Base-by-base conservation (phyloP, 2,113 vertebrate species). In the Pangasianodon gigas region DNA sequence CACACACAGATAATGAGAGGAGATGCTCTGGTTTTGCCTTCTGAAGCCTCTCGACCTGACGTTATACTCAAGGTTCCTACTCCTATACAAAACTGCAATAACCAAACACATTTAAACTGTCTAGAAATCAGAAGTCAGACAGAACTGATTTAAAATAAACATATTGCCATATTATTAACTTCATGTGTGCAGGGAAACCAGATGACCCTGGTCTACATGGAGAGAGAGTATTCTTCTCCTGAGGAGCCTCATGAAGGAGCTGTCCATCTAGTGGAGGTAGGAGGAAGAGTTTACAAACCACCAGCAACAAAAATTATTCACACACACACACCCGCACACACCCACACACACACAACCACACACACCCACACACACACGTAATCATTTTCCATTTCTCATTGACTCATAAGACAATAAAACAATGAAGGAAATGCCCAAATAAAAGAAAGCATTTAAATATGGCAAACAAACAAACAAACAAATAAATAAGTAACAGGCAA, bases 171-270 rank as follows among this genome's bases (percentile, higher is more conserved):
- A 41, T 13, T 51, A 6, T 41, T 32, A 67, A 32, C 21, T 9
- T 75, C 4, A 69, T 89, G 67, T 88, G 16, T 91, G 26, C 94
- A 99, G 98, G 98, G 98, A 1, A 99, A 98, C 94, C 97, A 99
- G 93, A 99, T 99, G 98, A 98, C 96, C 21, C 94, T 99, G 93
- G 96, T 97, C 89, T 99, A 97, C 94, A 96, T 98, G 94, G 97
- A 98, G 93, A 92, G 96, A 0, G 93, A 92, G 3, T 97, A 97
- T 90, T 96, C 97, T 0, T 92, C 94, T 0, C 97, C 97, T 0
- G 97, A 97, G 16, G 96, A 96, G 0, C 92, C 94, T 52, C 96
- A 98, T 18, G 87, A 91, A 14, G 96, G 97, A 7, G 94, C 89
- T 16, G 95, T 99, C 54, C 97, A 97, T 94, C 96, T 99, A 84